Conservation (phyloP, 2,797 vertebrate species). For the Nothura maculosa region DNA sequence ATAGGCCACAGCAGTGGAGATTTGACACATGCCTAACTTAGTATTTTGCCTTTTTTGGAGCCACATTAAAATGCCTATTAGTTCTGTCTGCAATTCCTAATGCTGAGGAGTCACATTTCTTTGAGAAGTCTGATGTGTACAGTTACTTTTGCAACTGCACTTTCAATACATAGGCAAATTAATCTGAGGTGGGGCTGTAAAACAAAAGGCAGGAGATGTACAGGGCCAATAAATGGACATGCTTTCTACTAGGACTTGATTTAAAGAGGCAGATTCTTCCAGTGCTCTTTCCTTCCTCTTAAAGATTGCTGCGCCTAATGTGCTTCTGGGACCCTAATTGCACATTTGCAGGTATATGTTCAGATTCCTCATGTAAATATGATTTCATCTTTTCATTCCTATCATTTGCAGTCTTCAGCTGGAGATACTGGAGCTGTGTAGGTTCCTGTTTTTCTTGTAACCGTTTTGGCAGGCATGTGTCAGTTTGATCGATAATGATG, state of each 20-base stretch:
- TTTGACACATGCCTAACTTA: background rate
- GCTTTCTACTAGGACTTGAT: background rate
- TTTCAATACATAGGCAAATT: background rate
- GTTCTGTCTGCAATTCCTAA: background rate
- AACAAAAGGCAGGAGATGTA: background rate
- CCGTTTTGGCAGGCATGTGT: constrained; percentile 73
- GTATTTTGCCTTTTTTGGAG: background rate
- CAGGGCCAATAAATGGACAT: background rate
- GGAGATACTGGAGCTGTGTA: constrained; percentile 6
- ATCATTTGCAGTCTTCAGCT: constrained; percentile 15
- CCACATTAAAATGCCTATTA: background rate
- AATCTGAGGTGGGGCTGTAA: background rate
- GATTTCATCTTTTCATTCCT: constrained; percentile 29
- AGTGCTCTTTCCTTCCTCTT: background rate
- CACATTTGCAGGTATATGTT: background rate
- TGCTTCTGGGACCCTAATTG: background rate
- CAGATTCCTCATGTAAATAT: background rate
- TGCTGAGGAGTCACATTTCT: background rate
- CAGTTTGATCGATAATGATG: constrained; percentile 78
- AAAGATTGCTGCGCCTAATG: background rate
- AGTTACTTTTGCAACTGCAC: background rate
- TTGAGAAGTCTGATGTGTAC: background rate
- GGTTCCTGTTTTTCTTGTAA: constrained; percentile 57
- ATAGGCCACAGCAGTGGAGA: background rate
- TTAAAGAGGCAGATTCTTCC: background rate